Base-by-base conservation (phyloP, 2,888 invertebrate species). In the Smittia aterrima region DNA sequence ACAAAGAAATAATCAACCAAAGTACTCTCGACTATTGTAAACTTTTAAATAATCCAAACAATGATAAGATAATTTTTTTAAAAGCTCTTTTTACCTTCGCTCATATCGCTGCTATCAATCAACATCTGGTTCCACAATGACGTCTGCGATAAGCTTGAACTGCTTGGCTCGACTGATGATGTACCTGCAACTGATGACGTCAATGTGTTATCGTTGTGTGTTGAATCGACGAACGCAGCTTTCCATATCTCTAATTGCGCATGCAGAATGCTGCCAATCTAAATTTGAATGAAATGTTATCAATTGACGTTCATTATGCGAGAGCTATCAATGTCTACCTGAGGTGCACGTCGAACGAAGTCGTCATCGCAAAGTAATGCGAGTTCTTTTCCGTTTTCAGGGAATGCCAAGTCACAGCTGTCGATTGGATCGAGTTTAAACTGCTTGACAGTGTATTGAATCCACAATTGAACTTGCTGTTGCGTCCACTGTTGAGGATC, bases 171-270 rank as follows among this genome's bases (percentile, higher is more conserved):
- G 77, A 75, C 77, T 79, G 76, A 76, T 77, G 13, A 80, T 73
- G 78, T 7, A 79, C 78, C 67, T 67, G 32, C 74, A 79, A 79
- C 54, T 80, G 82, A 81, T 47, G 80, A 83, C 83, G 70, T 83
- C 83, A 73, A 1, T 47, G 32, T 66, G 32, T 66, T 74, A 64
- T 74, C 66, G 38, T 82, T 79, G 75, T 83, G 81, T 84, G 84
- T 83, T 1, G 84, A 83, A 77, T 88, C 87, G 75, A 87, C 86
- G 77, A 88, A 85, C 7, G 92, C 92, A 75, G 92, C 92, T 83
- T 93, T 93, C 95, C 95, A 96, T 78, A 96, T 92, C 82, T 95
- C 95, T 79, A 96, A 84, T 80, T 94, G 93, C 25, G 95, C 94
- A 82, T 91, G 90, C 77, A 96, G 83, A 78, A 92, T 92, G 81